Evolutionary conservation across 2,888 invertebrate genomes (phyloP), one percentile per base, ranked within the genome.

Genomic region (Luffia ferchaultella): DNA sequence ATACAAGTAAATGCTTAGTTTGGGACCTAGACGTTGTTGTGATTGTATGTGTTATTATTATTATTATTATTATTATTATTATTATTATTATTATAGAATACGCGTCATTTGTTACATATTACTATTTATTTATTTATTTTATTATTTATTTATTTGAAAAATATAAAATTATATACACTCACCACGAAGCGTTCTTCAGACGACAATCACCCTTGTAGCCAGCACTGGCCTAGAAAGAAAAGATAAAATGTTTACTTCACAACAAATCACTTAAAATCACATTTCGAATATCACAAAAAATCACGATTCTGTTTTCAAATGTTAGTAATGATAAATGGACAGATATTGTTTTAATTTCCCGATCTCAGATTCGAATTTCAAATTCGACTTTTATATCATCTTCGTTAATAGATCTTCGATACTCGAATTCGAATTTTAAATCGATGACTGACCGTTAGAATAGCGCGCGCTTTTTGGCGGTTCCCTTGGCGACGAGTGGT

Each of bases 401-500:
- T n/a, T n/a, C n/a, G n/a, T n/a, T n/a, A n/a, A n/a, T n/a, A n/a
- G n/a, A n/a, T n/a, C n/a, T n/a, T n/a, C n/a, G n/a, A 30, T 7
- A 12, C 30, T 30, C 30, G 30, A 7, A 30, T 30, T 30, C 30
- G 3, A 30, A 7, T 30, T 30, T 30, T 12, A 12, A 30, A 30
- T 30, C 30, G 30, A 30, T 7, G 12, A 30, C 30, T 30, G 30
- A 30, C 30, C 30, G 30, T 30, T 7, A 12, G 30, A 30, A 30
- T 7, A 7, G 30, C 30, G 30, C 30, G 30, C 30, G n/a, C 30
- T 16, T 12, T 46, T 50, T 41, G 44, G 17, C 45, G 17, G 41
- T 30, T 18, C 41, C 12, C 20, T n/a, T 46, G 5, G 18, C 12
- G 30, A 45, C 50, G 50, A 50, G 42, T 50, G 50, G 46, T 40